Conservation (phyloP, 2,113 vertebrate genomes). For the Chionodraco myersi region DNA sequence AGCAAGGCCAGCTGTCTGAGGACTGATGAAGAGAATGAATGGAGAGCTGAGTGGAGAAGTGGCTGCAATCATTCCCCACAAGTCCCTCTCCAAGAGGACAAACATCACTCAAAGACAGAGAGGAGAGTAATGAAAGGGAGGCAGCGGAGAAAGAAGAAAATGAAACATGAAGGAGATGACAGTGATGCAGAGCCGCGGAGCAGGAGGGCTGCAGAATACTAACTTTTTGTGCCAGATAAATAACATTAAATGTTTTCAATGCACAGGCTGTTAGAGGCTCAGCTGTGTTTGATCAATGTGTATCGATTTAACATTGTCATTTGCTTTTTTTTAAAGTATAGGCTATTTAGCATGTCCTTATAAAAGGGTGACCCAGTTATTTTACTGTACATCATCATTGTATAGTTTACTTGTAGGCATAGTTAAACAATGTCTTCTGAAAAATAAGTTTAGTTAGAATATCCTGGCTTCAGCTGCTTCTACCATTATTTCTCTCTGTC, state of each 20-base stretch:
- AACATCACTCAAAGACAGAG: slow-evolving; percentile 59
- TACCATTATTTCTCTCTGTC: background rate
- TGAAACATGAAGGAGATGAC: slow-evolving; percentile 47
- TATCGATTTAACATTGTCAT: background rate
- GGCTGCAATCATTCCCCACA: slow-evolving; percentile 63
- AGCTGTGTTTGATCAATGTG: background rate
- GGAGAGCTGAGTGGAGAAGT: slow-evolving; percentile 59
- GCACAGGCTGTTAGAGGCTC: background rate
- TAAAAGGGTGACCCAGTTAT: background rate
- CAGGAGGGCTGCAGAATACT: slow-evolving; percentile 15
- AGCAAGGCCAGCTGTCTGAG: slow-evolving; percentile 56
- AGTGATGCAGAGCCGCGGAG: slow-evolving; percentile 43
- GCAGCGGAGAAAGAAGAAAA: slow-evolving; percentile 27
- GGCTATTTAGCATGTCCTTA: background rate
- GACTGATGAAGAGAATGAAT: slow-evolving; percentile 62
- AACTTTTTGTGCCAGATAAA: slow-evolving; percentile 35
- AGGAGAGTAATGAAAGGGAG: slow-evolving; percentile 47
- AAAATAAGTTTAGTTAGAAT: background rate
- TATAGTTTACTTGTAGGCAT: background rate
- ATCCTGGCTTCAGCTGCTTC: background rate
- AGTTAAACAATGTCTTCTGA: background rate
- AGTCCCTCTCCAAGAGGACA: slow-evolving; percentile 54
- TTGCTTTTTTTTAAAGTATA: background rate
- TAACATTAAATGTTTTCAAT: slow-evolving; percentile 1
- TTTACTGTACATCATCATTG: too few species aligned